These are phyloP conservation scores for Macquaria ambigua DNA, from an alignment of 2,113 vertebrate genomes.

Conservation along the genomic window DNA sequence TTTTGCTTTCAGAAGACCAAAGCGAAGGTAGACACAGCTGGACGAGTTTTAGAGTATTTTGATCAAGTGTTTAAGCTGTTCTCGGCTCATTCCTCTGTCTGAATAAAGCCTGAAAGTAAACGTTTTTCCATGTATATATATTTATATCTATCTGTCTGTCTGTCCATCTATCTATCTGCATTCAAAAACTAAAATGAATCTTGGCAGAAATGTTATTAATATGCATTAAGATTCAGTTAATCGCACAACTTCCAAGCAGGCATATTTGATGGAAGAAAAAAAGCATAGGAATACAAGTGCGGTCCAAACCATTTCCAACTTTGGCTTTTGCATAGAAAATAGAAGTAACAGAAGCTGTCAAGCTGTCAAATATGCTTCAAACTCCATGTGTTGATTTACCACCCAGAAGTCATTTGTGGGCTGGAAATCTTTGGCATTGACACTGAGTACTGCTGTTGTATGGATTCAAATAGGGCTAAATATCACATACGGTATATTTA, in stretches of 20 bases:
- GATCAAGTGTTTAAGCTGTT: constrained; percentile 10
- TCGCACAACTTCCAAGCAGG: background rate
- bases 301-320: constrained; percentile 26
- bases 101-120: background rate
- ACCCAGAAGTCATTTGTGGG: constrained; percentile 35
- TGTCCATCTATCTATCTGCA: background rate
- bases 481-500: constrained; percentile 36
- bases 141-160: background rate
- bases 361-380: constrained; percentile 51
- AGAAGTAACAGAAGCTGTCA: constrained; percentile 52
- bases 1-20: background rate
- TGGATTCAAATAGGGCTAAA: constrained; percentile 23
- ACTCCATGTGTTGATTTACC: constrained; percentile 27
- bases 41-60: background rate
- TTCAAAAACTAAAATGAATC: background rate
- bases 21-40: background rate
- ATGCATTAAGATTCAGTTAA: constrained; percentile 3
- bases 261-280: constrained; percentile 11
- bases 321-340: constrained; percentile 36
- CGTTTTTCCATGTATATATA: background rate
- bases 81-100: background rate
- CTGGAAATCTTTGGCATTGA: constrained; percentile 38
- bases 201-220: constrained; percentile 2
- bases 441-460: constrained; percentile 15
- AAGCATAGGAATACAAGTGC: background rate